Base-by-base conservation (phyloP, 2,888 invertebrate genomes). In the Ligdia adustata region DNA sequence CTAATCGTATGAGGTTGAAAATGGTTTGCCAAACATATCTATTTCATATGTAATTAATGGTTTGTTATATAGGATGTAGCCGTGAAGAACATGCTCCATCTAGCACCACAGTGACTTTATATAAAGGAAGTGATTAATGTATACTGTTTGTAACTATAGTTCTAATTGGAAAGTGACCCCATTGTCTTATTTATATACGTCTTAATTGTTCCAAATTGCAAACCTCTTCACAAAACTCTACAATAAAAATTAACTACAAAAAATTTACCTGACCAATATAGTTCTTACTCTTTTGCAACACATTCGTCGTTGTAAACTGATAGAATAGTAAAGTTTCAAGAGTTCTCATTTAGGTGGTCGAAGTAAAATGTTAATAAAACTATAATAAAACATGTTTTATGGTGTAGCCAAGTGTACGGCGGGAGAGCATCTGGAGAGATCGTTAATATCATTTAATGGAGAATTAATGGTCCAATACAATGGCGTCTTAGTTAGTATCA, bases 371-470 rank as follows among this genome's bases (percentile, higher is more conserved):
- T 37, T 11, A 27, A 37, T 37, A 37, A 37, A 37, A 18, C 9
- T 13, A 12, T 26, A 16, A 37, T 37, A 37, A 37, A 37, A 18
- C 24, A 35, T 18, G 37, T 26, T 37, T 37, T 27, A 37, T 37
- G 16, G 37, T 27, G 37, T 37, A 9, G 6, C 27, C 26, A 14
- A 27, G 16, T 16, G 26, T 27, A 9, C 20, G 35, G 15, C 27
- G 27, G 37, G 27, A 48, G 15, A 50, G 39, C 41, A 52, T 51
- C 51, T 55, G 55, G 44, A 48, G 52, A 32, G 51, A 9, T 34
- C 22, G 42, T 51, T 9, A 48, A 51, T 20, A 39, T 39, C 29
- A 11, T 51, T 51, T 52, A 35, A 55, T 41, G 31, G 27, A 33
- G 38, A 22, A 43, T 54, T 22, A 46, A 54, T 48, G 27, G 37